phyloP scores from a whole-genome alignment of 30 jellyfish, hydroid and myxozoan species.

The Chrysaora quinquecirrha region DNA sequence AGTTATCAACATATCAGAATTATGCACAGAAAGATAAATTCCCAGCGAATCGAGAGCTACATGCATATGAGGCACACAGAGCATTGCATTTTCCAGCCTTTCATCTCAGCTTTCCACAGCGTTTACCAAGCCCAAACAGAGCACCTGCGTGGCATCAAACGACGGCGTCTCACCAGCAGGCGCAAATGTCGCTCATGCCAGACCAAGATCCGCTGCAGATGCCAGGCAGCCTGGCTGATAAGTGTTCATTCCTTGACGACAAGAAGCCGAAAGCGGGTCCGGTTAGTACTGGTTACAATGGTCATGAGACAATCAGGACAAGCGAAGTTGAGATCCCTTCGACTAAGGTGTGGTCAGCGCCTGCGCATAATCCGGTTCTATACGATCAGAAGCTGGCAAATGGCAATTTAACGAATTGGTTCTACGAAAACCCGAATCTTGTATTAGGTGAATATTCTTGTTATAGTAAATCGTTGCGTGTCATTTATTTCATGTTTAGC shows the following conservation, averaged over 20 bases:
- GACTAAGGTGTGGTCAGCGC: constrained; percentile 39
- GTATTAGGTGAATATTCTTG: constrained; percentile 37
- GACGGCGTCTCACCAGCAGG: constrained; percentile 66
- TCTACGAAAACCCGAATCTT: constrained; percentile 54
- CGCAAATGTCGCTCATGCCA: constrained; percentile 52
- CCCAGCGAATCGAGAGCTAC: constrained; percentile 21
- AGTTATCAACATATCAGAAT: constrained; percentile 47
- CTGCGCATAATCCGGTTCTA: constrained; percentile 35
- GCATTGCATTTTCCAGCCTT: constrained; percentile 62
- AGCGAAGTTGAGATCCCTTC: constrained; percentile 27
- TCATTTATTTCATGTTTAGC: too few species aligned
- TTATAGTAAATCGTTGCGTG: too few species aligned
- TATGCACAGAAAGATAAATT: constrained; percentile 41
- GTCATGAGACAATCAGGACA: constrained; percentile 23
- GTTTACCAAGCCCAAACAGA: constrained; percentile 66
- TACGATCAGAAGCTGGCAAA: constrained; percentile 37
- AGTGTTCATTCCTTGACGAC: constrained; percentile 55
- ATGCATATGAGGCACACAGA: constrained; percentile 49
- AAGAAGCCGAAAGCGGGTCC: constrained; percentile 37
- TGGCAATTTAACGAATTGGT: constrained; percentile 47
- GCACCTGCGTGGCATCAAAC: constrained; percentile 70
- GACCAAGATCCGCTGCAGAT: constrained; percentile 53
- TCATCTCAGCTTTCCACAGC: constrained; percentile 62
- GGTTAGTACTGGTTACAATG: neutral
- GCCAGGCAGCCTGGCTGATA: constrained; percentile 29